Evolutionary conservation across 2,888 invertebrate species (phyloP).

Genomic region (Nomada flava): DNA sequence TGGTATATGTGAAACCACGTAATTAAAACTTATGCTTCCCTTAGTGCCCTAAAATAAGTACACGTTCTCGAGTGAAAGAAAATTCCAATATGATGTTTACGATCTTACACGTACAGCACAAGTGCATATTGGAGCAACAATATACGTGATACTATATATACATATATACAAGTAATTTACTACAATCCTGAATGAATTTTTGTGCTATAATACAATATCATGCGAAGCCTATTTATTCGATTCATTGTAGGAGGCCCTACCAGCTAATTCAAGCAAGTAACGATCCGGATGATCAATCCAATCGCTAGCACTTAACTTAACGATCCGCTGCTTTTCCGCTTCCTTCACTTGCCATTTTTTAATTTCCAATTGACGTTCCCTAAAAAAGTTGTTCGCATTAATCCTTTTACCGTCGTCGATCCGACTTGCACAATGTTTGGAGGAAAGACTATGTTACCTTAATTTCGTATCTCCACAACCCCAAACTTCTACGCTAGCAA

Average conservation of each 20-base stretch:
- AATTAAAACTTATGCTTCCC: constrained; percentile 11
- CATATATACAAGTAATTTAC: constrained; percentile 69
- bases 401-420: neutral
- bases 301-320: constrained; percentile 94
- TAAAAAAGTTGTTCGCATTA: constrained; percentile 72
- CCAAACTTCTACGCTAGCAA: constrained; percentile 89
- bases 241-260: constrained; percentile 92
- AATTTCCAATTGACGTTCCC: constrained; percentile 94
- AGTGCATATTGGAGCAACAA: constrained; percentile 59
- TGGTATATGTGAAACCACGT: neutral
- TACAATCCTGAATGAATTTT: constrained; percentile 43
- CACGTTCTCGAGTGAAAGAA: constrained; percentile 22
- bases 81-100: constrained; percentile 18
- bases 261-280: constrained; percentile 94
- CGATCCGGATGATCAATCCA: constrained; percentile 99
- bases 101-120: constrained; percentile 53
- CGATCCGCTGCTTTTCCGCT: constrained; percentile 93
- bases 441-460: constrained; percentile 82
- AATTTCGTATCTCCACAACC: constrained; percentile 91
- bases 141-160: constrained; percentile 64
- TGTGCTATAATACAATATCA: constrained; percentile 28
- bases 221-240: constrained; percentile 85
- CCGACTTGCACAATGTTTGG: neutral
- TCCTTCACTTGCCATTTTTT: constrained; percentile 97
- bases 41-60: constrained; percentile 17